Evolutionary conservation across 2,113 vertebrate genomes (phyloP).

Genomic region (Podocnemis expansa): DNA sequence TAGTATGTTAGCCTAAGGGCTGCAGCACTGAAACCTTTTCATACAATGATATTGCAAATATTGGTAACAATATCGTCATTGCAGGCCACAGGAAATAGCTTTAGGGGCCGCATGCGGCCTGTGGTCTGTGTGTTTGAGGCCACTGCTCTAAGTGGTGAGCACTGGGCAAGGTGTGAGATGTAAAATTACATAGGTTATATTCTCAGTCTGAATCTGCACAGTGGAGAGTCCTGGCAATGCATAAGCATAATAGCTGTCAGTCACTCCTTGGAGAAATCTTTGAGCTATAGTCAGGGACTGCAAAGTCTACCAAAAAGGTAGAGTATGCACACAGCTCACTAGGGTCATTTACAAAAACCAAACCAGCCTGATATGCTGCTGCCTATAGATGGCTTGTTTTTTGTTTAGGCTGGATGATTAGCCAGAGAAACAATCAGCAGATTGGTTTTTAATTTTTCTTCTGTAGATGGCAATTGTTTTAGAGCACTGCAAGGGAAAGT

Average conservation of each 20-base stretch:
- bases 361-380: background rate
- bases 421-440: background rate
- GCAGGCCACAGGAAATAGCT: too few relatives aligned
- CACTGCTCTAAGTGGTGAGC: background rate
- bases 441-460: background rate
- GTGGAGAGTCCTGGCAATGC: background rate
- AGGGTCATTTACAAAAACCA: background rate
- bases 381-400: conserved; percentile 14
- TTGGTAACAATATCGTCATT: too few relatives aligned
- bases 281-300: conserved; percentile 14
- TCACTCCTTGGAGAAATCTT: background rate
- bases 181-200: background rate
- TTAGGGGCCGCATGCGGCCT: too few relatives aligned
- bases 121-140: too few relatives aligned
- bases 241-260: background rate
- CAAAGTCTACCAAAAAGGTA: background rate
- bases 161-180: background rate
- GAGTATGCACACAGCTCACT: background rate
- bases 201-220: background rate
- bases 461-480: background rate
- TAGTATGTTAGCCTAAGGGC: too few relatives aligned
- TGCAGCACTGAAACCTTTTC: too few relatives aligned
- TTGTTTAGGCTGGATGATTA: background rate
- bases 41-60: too few relatives aligned
- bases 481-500: background rate